Conservation (phyloP, 2,113 vertebrate species). For the Aegypius monachus region DNA sequence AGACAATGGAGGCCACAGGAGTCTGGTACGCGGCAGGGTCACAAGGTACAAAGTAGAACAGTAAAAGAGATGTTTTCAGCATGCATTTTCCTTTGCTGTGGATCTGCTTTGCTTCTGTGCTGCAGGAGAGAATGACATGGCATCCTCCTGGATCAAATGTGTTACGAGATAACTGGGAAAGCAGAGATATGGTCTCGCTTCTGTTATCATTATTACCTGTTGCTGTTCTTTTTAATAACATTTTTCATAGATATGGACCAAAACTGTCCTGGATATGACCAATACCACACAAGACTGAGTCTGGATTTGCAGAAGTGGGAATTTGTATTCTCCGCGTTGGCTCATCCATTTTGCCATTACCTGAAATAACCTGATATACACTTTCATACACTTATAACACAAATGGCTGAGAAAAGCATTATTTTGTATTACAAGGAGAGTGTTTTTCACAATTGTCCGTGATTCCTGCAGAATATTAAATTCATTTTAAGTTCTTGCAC, state of each 20-base stretch:
- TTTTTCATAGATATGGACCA: neutral
- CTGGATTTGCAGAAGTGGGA: neutral
- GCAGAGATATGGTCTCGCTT: neutral
- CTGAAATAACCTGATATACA: neutral
- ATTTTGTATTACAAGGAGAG: neutral
- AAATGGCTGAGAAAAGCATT: neutral
- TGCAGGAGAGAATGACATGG: rapidly evolving
- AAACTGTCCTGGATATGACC: neutral
- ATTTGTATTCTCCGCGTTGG: neutral
- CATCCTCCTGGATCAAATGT: rapidly evolving
- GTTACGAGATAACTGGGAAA: neutral
- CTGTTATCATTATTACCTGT: neutral
- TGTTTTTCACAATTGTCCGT: neutral
- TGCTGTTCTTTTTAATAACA: neutral
- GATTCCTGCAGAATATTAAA: neutral
- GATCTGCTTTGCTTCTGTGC: neutral
- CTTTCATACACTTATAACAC: rapidly evolving
- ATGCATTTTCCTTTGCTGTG: neutral
- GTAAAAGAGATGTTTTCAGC: neutral
- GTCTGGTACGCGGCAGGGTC: neutral
- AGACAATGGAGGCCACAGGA: neutral
- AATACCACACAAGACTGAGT: neutral
- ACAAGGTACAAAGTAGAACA: neutral
- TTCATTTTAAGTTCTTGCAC: neutral
- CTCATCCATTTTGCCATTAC: neutral